Percentiles rank a stretch among this genome's conserved stretches.
Conservation (phyloP, 1,140 invertebrate species). For the Zaprionus davidi region DNA sequence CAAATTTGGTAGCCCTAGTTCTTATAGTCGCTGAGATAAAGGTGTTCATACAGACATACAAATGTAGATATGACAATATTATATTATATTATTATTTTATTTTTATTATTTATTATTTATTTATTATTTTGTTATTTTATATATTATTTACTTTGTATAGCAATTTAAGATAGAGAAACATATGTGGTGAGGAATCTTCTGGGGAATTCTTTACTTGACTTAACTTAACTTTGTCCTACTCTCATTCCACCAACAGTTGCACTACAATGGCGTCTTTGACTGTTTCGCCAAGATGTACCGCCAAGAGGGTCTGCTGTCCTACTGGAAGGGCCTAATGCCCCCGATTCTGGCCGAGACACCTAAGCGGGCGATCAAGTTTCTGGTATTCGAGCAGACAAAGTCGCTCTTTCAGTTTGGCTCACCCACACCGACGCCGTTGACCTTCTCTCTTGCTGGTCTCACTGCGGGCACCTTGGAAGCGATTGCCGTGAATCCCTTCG, state of each 20-base stretch:
- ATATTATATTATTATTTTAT: no score
- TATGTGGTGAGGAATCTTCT: not conserved
- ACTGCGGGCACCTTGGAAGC: constrained; percentile 95
- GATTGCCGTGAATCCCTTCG: constrained; percentile 96
- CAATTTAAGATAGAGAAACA: not conserved
- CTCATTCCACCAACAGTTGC: constrained; percentile 57
- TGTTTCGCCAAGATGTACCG: constrained; percentile 95
- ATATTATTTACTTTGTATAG: no score
- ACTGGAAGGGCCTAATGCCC: constrained; percentile 96
- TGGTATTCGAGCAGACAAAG: constrained; percentile 97
- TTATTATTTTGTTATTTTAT: no score
- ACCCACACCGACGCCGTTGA: constrained; percentile 90
- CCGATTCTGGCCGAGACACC: constrained; percentile 97
- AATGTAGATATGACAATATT: no score
- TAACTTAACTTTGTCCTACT: not conserved
- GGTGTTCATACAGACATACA: no score
- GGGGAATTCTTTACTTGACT: not conserved
- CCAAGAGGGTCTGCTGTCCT: constrained; percentile 91
- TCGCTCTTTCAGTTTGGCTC: constrained; percentile 91
- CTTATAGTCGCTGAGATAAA: no score
- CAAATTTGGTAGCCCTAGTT: no score
- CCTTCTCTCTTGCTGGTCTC: constrained; percentile 93
- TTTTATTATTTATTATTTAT: no score
- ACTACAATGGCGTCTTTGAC: constrained; percentile 92
- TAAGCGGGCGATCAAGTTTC: constrained; percentile 96